Conservation (phyloP, 2,797 vertebrate genomes). For the Enteromius argenteus region DNA sequence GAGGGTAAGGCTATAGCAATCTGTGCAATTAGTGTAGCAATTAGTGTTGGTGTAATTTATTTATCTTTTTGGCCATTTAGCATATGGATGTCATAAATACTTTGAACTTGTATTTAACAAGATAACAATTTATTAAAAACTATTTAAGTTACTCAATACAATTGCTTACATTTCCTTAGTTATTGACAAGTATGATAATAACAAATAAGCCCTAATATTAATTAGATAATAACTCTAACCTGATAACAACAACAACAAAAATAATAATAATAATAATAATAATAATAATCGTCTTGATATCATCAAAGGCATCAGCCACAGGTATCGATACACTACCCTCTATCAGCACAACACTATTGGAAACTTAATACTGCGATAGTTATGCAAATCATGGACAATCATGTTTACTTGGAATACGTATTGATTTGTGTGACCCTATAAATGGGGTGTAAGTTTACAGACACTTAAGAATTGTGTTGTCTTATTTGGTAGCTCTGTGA, state of each 20-base stretch:
- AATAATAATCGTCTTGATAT: no score
- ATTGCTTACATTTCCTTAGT: not conserved
- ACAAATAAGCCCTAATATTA: not conserved
- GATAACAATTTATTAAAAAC: not conserved
- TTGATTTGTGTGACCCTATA: not conserved
- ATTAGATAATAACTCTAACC: not conserved
- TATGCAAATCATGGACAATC: not conserved
- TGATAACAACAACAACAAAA: not conserved
- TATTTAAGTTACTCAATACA: not conserved
- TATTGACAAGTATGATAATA: no score
- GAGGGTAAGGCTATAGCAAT: not conserved
- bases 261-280: not conserved
- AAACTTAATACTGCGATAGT: not conserved
- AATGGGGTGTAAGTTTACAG: not conserved
- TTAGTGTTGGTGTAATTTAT: not conserved
- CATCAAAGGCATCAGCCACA: not conserved
- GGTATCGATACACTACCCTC: not conserved
- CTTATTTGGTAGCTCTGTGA: constrained; percentile 86
- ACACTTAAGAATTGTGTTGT: not conserved
- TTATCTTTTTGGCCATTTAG: not conserved
- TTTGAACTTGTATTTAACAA: not conserved
- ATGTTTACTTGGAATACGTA: not conserved
- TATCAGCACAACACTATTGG: not conserved
- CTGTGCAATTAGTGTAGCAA: no score
- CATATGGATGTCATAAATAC: not conserved